A percentile compares a stretch with the other conserved stretches of the same genome.
Conservation (phyloP, 2,888 invertebrate genomes). For the Lomographa bimaculata region DNA sequence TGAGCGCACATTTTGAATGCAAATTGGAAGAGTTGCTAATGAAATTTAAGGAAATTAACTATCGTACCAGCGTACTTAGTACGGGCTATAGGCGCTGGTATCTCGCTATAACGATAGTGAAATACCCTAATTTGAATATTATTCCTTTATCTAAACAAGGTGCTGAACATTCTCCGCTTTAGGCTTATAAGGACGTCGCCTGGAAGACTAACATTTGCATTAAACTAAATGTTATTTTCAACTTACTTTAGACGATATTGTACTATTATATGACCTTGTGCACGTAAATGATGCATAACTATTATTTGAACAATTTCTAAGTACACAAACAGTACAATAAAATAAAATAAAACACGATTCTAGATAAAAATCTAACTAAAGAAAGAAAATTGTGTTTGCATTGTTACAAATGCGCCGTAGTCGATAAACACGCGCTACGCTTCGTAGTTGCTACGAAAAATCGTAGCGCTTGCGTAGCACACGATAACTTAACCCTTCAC, state of each 20-base stretch:
- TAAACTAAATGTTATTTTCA: constrained; percentile 2
- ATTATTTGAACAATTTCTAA: too few relatives aligned
- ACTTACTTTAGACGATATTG: too few relatives aligned
- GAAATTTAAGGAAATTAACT: constrained; percentile 63
- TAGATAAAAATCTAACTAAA: background rate
- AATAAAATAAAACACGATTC: background rate
- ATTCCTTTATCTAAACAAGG: constrained; percentile 38
- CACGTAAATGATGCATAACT: too few relatives aligned
- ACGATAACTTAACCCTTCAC: constrained; percentile 22
- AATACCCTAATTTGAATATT: constrained; percentile 38
- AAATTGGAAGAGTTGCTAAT: constrained; percentile 73
- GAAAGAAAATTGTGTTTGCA: constrained; percentile 10
- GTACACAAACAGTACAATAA: too few relatives aligned
- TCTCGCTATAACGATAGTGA: constrained; percentile 35
- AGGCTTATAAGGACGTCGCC: constrained; percentile 23
- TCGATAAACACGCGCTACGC: constrained; percentile 22
- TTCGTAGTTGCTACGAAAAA: constrained; percentile 25
- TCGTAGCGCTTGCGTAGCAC: constrained; percentile 31
- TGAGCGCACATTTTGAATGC: constrained; percentile 75
- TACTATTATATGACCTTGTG: too few relatives aligned
- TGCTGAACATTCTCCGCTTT: constrained; percentile 26
- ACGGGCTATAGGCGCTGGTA: constrained; percentile 35
- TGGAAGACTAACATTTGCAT: constrained; percentile 19
- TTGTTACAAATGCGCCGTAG: constrained; percentile 19
- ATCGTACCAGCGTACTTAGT: constrained; percentile 39